A percentile compares a stretch with the other conserved stretches of the same genome.
Conservation (phyloP, 2,888 invertebrate genomes). For the Cyclophora punctaria region DNA sequence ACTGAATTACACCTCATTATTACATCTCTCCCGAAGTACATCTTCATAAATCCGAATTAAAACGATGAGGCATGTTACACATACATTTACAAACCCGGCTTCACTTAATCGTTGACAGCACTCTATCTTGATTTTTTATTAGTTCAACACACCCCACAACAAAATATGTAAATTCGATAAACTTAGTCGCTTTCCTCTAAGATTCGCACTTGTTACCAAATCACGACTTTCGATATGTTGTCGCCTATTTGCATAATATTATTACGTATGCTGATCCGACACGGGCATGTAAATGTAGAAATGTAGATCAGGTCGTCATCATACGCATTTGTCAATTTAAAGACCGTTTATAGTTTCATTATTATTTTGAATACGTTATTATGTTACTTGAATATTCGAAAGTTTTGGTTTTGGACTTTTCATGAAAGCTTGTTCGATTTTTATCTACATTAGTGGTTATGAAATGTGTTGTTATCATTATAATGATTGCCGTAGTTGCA, state of each 20-base stretch:
- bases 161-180: too few species aligned
- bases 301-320: conserved; percentile 9
- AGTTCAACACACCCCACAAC: too few species aligned
- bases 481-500: conserved; percentile 13
- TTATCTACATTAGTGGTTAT: conserved; percentile 1
- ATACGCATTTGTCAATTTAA: background rate
- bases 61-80: too few species aligned
- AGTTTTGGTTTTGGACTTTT: conserved; percentile 5
- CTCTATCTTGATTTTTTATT: too few species aligned
- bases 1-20: too few species aligned
- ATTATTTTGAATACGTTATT: background rate
- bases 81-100: too few species aligned
- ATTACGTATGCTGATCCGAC: conserved; percentile 6
- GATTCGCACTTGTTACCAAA: conserved; percentile 25
- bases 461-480: conserved; percentile 5
- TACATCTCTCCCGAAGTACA: too few species aligned
- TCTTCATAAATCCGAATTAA: too few species aligned
- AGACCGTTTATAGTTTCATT: background rate
- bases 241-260: conserved; percentile 19
- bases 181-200: conserved; percentile 28
- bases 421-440: too few species aligned
- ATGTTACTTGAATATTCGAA: background rate
- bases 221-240: conserved; percentile 29
- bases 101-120: too few species aligned
- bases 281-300: conserved; percentile 16